Base-by-base conservation (phyloP, 2,888 invertebrate species). In the Herminia tarsipennalis region DNA sequence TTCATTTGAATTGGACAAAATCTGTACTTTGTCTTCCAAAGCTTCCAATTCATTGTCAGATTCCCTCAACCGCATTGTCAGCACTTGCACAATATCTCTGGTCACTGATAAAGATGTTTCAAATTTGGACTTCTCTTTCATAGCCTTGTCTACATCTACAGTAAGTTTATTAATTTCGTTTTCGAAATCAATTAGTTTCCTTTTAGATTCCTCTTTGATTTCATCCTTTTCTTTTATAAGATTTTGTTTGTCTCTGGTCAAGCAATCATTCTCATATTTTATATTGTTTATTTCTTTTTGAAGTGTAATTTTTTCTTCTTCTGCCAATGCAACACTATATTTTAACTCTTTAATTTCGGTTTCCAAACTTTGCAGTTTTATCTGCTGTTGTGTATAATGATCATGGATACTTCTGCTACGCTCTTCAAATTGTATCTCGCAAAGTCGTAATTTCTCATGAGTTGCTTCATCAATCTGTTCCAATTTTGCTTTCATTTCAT, bases 1-100 rank as follows among this genome's bases (percentile, higher is more conserved):
- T 56, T 87, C 81, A 43, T 88, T 89, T 1, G 85, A 65, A 38
- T 78, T 77, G 0, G 72, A 76, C 22, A 91, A 55, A 20, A 67
- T 65, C 52, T 81, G 73, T 67, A 81, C 70, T 70, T 88, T 91
- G 66, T 68, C 79, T 62, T 91, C 91, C 42, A 94, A 76, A 70
- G 89, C 88, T 65, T 93, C 93, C 1, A 94, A 86, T 70, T 93
- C 93, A 66, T 83, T 88, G 63, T 94, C 94, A 2, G 94, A 94
- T 61, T 93, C 89, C 34, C 93, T 83, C 36, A 94, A 72, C 10
- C 94, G 83, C 76, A 89, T 87, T 17, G 92, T 93, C 36, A 94
- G 69, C 2, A 93, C 93, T 66, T 93, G 92, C 8, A 94, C 92
- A 32, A 93, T 93, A 47, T 92, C 90, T 63, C 92, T 88, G 1